These are phyloP conservation scores for Lamellibrachia satsuma DNA, from an alignment of 2,888 invertebrate genomes.

Conservation along the genomic window DNA sequence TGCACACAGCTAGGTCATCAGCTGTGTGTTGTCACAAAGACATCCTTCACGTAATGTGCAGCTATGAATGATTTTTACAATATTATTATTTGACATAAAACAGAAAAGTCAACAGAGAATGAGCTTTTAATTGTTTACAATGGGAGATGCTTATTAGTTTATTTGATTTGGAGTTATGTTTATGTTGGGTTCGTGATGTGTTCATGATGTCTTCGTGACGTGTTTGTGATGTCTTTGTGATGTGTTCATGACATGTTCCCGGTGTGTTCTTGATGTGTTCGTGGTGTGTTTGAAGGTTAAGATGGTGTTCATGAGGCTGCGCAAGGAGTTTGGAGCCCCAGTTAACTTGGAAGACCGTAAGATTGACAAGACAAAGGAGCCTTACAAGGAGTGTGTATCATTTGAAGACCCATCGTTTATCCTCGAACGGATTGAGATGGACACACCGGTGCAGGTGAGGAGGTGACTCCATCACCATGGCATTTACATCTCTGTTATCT, in stretches of 20 bases:
- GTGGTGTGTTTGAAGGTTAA: slow-evolving; percentile 48
- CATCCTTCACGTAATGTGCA: no score
- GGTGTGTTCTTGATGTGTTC: neutral
- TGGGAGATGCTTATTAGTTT: neutral
- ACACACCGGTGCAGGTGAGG: slow-evolving; percentile 59
- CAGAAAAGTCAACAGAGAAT: no score
- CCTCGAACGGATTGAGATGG: slow-evolving; percentile 57
- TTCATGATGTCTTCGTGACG: no score
- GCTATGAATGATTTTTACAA: no score
- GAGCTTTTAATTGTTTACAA: neutral
- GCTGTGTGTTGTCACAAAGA: no score
- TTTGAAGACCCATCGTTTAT: slow-evolving; percentile 61
- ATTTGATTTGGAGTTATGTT: no score
- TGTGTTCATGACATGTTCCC: neutral
- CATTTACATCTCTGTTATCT: neutral
- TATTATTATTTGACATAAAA: no score
- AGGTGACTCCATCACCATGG: neutral
- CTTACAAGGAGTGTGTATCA: slow-evolving; percentile 57
- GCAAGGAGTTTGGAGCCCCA: slow-evolving; percentile 58
- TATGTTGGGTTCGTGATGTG: no score
- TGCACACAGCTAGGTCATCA: no score
- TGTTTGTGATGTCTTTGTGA: no score
- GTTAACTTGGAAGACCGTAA: slow-evolving; percentile 58
- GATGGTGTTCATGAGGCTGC: slow-evolving; percentile 50
- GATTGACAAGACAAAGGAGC: slow-evolving; percentile 58